Evolutionary conservation across 2,797 vertebrate genomes (phyloP), one percentile per base, ranked within the genome.

Genomic region (Crocidura indochinensis): DNA sequence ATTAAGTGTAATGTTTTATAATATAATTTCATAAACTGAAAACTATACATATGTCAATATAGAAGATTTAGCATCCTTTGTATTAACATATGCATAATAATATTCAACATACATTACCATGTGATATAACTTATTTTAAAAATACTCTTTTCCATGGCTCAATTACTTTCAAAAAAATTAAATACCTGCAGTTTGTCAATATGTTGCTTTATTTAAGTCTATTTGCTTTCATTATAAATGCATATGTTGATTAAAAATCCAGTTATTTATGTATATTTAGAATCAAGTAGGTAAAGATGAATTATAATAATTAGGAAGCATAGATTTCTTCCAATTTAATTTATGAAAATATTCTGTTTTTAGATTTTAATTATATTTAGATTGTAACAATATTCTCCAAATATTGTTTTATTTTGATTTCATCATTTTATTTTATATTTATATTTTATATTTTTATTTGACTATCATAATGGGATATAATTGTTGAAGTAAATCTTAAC

Each of bases 251-350:
- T 76, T 38, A 72, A 71, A 72, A 38, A 6, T 17, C 26, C 49
- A 65, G 47, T 87, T 92, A 46, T 87, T 87, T 77, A 83, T 75
- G n/a, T 12, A 67, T 5, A 17, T 71, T 88, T 84, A 31, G 29
- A 91, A 78, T 86, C 10, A 81, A 26, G 88, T 78, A 84, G 53
- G 20, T 82, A 72, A 93, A 60, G 44, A 65, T 83, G 17, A 91
- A 73, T 87, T 84, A 73, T 7, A 49, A 90, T 11, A 94, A 26
- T 88, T 60, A 90, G 12, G 87, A 93, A 95, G 17, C 26, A 74
- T 10, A 72, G 27, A 88, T 15, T 53, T 12, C 31, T 94, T 92
- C 76, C 31, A 81, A 78, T 29, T 80, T 91, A 89, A 87, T 77
- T 72, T 89, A 90, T 53, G 69, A 89, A 82, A 85, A n/a, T 31